Base-by-base conservation (phyloP, 1,140 invertebrate genomes). In the Rhyzopertha dominica region DNA sequence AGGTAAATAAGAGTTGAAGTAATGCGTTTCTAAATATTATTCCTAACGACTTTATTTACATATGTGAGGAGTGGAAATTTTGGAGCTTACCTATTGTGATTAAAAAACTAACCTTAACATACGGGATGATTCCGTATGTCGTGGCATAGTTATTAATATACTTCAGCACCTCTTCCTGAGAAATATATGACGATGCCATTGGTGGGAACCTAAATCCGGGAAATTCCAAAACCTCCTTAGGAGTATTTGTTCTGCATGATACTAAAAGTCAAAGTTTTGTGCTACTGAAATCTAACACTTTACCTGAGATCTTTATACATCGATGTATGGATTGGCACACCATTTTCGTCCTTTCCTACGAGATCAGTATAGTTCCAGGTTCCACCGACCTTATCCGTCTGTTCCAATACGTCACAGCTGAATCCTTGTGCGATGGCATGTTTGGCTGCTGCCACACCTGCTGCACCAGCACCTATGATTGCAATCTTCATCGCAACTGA, bases 381-480 rank as follows among this genome's bases (percentile, higher is more conserved):
- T 2, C 85, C 85, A 26, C 84, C 84, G 13, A 86, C 63, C 8
- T 63, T 46, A 36, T 69, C 67, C 1, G 73, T 72, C 65, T 84
- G 77, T 56, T 88, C 84, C 58, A 78, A 86, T 4, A 79, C 70
- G 0, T 68, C 71, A 29, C 51, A 57, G 5, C 53, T 31, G 22
- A 58, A 51, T 10, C 50, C 45, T 40, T 55, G 34, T 5, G 62
- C 68, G 16, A 78, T 54, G 7, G 74, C 68, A 53, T 85, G 80
- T 23, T 77, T 74, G 1, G 78, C 74, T 1, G 84, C 77, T 54
- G 79, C 81, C 8, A 91, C 67, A 1, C 88, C 88, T 0, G 83
- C 82, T 1, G 84, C 84, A 3, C 87, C 87, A 5, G 83, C 85
- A 10, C 87, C 87, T 44, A 91, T 77, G 5, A 90, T 77, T 53